Conservation (phyloP, 64 coral and sea anemone species). For the Pocillopora damicornis region DNA sequence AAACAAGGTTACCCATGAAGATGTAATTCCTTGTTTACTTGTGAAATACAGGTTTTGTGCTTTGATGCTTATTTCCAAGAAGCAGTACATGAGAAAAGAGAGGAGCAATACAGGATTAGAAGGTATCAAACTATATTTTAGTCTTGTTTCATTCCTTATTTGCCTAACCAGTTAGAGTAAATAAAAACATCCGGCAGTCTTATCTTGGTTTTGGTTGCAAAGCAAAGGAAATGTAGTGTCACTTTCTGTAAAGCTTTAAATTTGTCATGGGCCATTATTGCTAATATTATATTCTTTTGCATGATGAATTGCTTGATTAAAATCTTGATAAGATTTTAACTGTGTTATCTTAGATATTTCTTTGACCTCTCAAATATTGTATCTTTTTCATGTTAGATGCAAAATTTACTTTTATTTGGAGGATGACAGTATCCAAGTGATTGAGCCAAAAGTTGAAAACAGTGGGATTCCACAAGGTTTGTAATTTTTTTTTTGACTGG, state of each 20-base stretch:
- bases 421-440: constrained; percentile 97
- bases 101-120: constrained; percentile 97
- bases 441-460: constrained; percentile 98
- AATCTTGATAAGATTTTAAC: too few relatives aligned
- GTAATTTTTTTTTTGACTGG: background rate
- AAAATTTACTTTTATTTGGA: constrained; percentile 99
- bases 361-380: background rate
- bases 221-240: too few relatives aligned
- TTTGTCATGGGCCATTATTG: too few relatives aligned
- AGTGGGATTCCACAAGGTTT: constrained; percentile 98
- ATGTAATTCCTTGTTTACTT: background rate
- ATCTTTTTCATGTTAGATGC: constrained; percentile 61
- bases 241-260: too few relatives aligned
- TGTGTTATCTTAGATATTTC: too few relatives aligned
- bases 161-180: too few relatives aligned
- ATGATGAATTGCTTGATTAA: too few relatives aligned
- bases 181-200: too few relatives aligned
- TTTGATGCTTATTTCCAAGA: constrained; percentile 99
- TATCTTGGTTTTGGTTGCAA: too few relatives aligned
- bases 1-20: background rate
- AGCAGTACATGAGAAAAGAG: constrained; percentile 95
- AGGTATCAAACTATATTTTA: constrained; percentile 27
- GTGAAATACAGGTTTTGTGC: constrained; percentile 67
- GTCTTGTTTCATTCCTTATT: too few relatives aligned
- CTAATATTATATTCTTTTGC: too few relatives aligned